Evolutionary conservation across 2,113 vertebrate species (phyloP).

Genomic region (Chloropsis cyanopogon): DNA sequence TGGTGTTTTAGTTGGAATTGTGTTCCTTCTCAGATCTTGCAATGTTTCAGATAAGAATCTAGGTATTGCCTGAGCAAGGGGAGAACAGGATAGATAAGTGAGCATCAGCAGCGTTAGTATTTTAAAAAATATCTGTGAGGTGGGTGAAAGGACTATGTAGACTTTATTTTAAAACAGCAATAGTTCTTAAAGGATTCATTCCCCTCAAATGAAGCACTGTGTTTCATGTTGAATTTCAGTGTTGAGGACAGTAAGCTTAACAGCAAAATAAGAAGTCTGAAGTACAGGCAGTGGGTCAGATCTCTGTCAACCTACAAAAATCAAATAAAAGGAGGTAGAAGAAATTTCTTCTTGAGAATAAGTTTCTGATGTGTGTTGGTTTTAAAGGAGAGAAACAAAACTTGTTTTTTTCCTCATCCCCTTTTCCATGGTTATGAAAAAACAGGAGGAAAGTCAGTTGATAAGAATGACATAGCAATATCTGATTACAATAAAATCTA

Average conservation of each 20-base stretch:
- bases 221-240: background rate
- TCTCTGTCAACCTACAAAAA: background rate
- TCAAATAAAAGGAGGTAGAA: background rate
- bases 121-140: background rate
- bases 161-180: background rate
- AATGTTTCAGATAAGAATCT: background rate
- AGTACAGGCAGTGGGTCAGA: background rate
- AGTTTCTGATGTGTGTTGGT: background rate
- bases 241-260: background rate
- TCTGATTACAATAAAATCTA: background rate
- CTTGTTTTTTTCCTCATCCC: background rate
- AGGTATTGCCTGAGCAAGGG: background rate
- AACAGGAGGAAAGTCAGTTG: background rate
- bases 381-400: background rate
- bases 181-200: background rate
- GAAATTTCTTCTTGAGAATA: background rate
- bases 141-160: background rate
- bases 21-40: background rate
- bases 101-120: background rate
- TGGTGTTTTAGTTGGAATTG: background rate
- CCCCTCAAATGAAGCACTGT: background rate
- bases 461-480: background rate
- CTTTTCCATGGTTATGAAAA: background rate
- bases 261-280: background rate
- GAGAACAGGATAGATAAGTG: background rate